Evolutionary conservation across 1,140 invertebrate genomes (phyloP).

Genomic region (Atta cephalotes): DNA sequence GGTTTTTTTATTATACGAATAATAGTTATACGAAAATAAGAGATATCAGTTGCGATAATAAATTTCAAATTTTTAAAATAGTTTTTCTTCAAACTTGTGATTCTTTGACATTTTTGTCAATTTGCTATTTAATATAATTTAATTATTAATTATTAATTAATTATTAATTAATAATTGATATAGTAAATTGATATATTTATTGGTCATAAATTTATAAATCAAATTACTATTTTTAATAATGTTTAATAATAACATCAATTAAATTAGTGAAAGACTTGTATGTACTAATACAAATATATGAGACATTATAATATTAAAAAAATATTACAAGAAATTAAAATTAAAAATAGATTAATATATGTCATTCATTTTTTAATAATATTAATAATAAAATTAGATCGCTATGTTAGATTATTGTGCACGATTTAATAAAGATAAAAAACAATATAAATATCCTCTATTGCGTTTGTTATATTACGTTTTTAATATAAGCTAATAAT

Average conservation of each 20-base stretch:
- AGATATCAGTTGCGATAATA: background rate
- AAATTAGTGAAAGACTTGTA: background rate
- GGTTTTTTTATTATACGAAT: background rate
- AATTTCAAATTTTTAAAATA: background rate
- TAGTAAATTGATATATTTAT: background rate
- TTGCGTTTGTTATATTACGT: background rate
- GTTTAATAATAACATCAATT: background rate
- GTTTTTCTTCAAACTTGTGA: background rate
- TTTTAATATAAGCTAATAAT: constrained; percentile 6
- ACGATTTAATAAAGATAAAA: background rate
- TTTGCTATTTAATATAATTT: background rate
- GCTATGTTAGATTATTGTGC: background rate
- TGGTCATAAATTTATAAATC: background rate
- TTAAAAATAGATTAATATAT: background rate
- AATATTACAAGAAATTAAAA: constrained; percentile 11
- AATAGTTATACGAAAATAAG: background rate
- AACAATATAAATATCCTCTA: background rate
- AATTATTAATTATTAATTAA: too few species aligned
- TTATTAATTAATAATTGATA: background rate
- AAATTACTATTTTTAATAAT: background rate
- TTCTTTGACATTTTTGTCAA: background rate
- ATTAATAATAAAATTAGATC: background rate
- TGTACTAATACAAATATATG: background rate
- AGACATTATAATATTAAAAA: background rate
- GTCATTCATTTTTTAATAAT: background rate